Conservation (phyloP, 2,888 invertebrate genomes). For the Troides aeacus region DNA sequence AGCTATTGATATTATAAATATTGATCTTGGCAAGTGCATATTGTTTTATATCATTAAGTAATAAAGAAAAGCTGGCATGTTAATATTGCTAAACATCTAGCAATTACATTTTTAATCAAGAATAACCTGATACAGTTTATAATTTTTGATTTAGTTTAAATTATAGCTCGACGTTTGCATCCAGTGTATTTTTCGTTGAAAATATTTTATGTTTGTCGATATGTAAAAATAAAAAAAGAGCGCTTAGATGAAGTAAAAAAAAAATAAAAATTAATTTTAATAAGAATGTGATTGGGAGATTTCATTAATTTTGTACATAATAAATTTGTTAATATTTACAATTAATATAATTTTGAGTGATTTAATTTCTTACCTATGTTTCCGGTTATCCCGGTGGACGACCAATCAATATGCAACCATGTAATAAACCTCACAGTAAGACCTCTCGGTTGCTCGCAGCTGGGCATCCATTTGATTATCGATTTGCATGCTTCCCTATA, state of each 20-base stretch:
- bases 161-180: not conserved
- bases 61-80: not conserved
- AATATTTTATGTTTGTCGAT: not conserved
- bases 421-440: constrained; percentile 62
- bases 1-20: too few species aligned
- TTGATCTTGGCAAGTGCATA: not conserved
- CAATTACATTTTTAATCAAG: not conserved
- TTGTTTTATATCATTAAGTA: not conserved
- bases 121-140: not conserved
- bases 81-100: not conserved
- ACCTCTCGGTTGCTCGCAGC: constrained; percentile 55
- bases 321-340: not conserved
- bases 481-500: constrained; percentile 70
- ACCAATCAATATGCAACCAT: constrained; percentile 74
- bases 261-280: not conserved
- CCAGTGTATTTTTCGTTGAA: not conserved
- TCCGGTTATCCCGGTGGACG: constrained; percentile 55
- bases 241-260: not conserved
- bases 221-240: not conserved
- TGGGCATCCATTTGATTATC: constrained; percentile 66
- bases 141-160: not conserved
- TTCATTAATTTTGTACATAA: not conserved
- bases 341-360: constrained; percentile 1
- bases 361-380: constrained; percentile 58
- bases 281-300: too few species aligned